Evolutionary conservation across 92 coral and sea anemone species (phyloP), one percentile per base, ranked within the genome.

Genomic region (Blastomussa wellsi): DNA sequence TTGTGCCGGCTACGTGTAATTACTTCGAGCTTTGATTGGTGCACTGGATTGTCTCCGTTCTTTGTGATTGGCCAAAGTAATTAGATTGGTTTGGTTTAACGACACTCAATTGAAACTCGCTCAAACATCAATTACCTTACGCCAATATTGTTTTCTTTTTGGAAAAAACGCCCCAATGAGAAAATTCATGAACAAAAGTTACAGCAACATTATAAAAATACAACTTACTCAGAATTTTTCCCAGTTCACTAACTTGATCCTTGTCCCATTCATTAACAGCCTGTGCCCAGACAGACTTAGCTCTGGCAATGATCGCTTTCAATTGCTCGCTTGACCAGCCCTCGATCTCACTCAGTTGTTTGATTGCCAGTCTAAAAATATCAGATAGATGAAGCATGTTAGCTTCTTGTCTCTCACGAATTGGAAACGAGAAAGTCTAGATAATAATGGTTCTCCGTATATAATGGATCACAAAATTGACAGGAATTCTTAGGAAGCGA

Each of bases 231-330:
- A 92, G 77, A 7, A 88, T 76, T 53, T 90, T 88, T 62, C 98
- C 99, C 38, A 94, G 93, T 72, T 97, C 99, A 62, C 92, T 95
- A 72, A 96, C 93, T 89, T 92, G 94, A 12, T 95, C 98, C 76
- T 92, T 94, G 41, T 94, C 98, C 99, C 99, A 96, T 2, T 77
- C 32, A 67, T 96, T 87, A 14, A 52, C 93, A 5, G 93, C 75
- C 80, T 82, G 80, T 16, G 84, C 71, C 99, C 99, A 96, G 65
- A 74, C 91, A 20, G 41, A 76, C 74, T 94, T 96, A 0, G 95
- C 95, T 84, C 84, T 92, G 77, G 83, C 91, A 16, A 94, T 90
- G 41, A 96, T 75, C 57, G 98, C 98, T 71, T 86, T 87, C 62
- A 86, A 85, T 80, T 94, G 96, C 29, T 93, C 94, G 24, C 84